Conservation (phyloP, 53 echinoderm and acorn worm species). For the Luidia sarsii region DNA sequence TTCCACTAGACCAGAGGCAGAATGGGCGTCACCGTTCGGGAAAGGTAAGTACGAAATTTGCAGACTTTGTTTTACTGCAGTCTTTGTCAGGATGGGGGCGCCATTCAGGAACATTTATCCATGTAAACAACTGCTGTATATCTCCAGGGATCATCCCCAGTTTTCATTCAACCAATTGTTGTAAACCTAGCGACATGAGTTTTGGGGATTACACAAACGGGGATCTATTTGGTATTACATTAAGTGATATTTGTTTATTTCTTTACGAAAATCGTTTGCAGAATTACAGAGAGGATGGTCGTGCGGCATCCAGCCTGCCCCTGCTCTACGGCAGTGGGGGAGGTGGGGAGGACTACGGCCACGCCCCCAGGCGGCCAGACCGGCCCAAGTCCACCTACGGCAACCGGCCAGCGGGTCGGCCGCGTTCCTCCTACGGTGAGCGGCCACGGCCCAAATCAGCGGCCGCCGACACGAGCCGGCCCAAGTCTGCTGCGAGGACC, state of each 20-base stretch:
- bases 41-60: slow-evolving; percentile 57
- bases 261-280: too few species aligned
- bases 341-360: slow-evolving; percentile 42
- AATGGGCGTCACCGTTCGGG: slow-evolving; percentile 58
- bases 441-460: slow-evolving; percentile 64
- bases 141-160: too few species aligned
- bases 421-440: slow-evolving; percentile 53
- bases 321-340: slow-evolving; percentile 43
- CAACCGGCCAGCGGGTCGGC: slow-evolving; percentile 63
- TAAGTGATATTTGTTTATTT: too few species aligned
- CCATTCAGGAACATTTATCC: too few species aligned
- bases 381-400: slow-evolving; percentile 95
- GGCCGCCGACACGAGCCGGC: slow-evolving; percentile 48
- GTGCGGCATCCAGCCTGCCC: slow-evolving; percentile 65
- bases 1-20: slow-evolving; percentile 74
- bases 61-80: neutral
- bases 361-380: slow-evolving; percentile 61
- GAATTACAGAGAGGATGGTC: slow-evolving; percentile 37
- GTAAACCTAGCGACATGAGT: too few species aligned
- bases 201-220: too few species aligned
- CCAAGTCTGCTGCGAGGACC: slow-evolving; percentile 68
- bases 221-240: too few species aligned
- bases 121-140: too few species aligned
- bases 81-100: too few species aligned
- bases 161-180: too few species aligned